phyloP scores from a whole-genome alignment of 1,140 invertebrate genomes.

The Drosophila trapezifrons region DNA sequence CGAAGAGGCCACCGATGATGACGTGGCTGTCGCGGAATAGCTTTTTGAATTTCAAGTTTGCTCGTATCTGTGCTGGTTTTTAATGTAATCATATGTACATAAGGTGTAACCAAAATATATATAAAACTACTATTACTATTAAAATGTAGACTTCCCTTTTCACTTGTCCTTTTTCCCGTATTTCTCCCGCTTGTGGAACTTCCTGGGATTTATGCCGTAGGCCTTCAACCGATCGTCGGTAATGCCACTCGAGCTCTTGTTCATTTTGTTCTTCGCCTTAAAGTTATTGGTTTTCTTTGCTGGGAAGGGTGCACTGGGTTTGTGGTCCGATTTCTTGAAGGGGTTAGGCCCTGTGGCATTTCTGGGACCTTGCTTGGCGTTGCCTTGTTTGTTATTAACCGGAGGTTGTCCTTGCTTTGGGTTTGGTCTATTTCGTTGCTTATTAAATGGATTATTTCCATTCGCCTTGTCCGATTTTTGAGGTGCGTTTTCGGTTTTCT shows the following conservation, averaged over 20 bases:
- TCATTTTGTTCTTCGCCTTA: conserved; percentile 52
- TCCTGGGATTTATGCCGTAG: conserved; percentile 96
- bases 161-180: conserved; percentile 67
- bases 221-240: conserved; percentile 91
- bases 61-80: conserved; percentile 33
- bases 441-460: conserved; percentile 53
- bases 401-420: neutral
- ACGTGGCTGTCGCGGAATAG: conserved; percentile 10
- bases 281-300: conserved; percentile 49
- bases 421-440: neutral
- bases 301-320: conserved; percentile 1
- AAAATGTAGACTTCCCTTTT: neutral
- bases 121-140: conserved; percentile 23
- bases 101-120: conserved; percentile 27
- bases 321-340: conserved; percentile 46
- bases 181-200: conserved; percentile 86
- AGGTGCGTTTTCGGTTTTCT: conserved; percentile 1
- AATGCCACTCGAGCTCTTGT: conserved; percentile 52
- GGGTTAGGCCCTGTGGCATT: conserved; percentile 41
- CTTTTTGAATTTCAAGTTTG: conserved; percentile 10
- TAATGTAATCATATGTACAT: conserved; percentile 65
- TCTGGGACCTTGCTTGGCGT: neutral
- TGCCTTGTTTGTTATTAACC: conserved; percentile 5
- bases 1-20: conserved; percentile 30
- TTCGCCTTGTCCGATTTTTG: neutral